phyloP scores from a whole-genome alignment of 2,113 vertebrate species.

The Paraplagusia blochii region DNA sequence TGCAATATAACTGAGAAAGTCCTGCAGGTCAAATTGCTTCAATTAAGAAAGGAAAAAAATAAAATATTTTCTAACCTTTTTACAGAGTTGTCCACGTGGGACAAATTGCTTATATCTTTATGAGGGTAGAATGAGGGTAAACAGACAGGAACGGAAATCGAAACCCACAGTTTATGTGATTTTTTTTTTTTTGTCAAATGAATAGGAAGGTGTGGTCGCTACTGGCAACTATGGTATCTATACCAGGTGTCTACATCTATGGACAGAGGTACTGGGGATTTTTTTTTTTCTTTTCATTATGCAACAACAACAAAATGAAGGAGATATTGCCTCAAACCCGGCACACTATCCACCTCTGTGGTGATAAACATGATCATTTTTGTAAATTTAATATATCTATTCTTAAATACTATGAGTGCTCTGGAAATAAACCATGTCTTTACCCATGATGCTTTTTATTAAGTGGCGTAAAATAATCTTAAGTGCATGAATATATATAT shows the following conservation, averaged over 20 bases:
- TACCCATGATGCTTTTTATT: conserved; percentile 56
- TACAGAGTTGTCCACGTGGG: conserved; percentile 83
- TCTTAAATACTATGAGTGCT: conserved; percentile 77
- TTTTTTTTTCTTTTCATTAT: conserved; percentile 48
- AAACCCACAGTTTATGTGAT: conserved; percentile 63
- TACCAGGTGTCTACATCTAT: conserved; percentile 60
- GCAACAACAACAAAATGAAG: conserved; percentile 72
- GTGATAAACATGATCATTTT: conserved; percentile 59
- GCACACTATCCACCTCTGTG: conserved; percentile 69
- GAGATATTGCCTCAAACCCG: conserved; percentile 75
- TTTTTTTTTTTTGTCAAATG: conserved; percentile 57
- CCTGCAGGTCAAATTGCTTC: conserved; percentile 91
- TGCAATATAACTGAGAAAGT: conserved; percentile 91
- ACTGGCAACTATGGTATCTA: conserved; percentile 58
- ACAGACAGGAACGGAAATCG: conserved; percentile 75
- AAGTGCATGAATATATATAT: conserved; percentile 75
- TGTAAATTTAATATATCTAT: conserved; percentile 63
- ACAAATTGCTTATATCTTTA: conserved; percentile 83
- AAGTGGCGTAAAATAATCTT: conserved; percentile 72
- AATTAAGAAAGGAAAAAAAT: conserved; percentile 81
- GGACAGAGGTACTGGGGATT: conserved; percentile 65
- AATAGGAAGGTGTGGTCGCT: conserved; percentile 60
- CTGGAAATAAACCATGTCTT: conserved; percentile 70
- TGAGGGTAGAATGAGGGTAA: conserved; percentile 75
- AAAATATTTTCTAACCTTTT: conserved; percentile 82